phyloP scores from a whole-genome alignment of 2,888 invertebrate species.

The Pammene fasciana region DNA sequence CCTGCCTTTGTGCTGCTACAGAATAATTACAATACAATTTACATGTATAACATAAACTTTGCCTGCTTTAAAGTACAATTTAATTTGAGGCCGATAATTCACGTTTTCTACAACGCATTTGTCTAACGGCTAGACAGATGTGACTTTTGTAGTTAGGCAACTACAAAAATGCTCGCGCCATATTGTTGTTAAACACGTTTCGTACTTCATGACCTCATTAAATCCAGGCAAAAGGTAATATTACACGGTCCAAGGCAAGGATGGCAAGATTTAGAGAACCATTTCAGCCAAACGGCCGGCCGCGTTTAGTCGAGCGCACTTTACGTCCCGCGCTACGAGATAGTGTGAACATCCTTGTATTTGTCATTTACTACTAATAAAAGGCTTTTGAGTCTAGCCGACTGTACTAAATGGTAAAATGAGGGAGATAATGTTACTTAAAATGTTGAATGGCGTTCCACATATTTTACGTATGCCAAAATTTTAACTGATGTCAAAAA shows the following conservation, averaged over 20 bases:
- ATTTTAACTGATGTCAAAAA: too few relatives aligned
- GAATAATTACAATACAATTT: constrained; percentile 39
- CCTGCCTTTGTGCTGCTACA: constrained; percentile 36
- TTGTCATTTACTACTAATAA: constrained; percentile 30
- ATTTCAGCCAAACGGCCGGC: constrained; percentile 50
- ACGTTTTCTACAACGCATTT: constrained; percentile 2
- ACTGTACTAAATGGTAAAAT: constrained; percentile 1
- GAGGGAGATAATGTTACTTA: too few relatives aligned
- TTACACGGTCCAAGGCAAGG: constrained; percentile 20
- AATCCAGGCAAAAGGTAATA: background rate
- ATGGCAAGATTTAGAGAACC: constrained; percentile 49
- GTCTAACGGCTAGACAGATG: background rate
- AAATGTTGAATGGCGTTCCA: too few relatives aligned
- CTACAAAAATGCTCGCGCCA: background rate
- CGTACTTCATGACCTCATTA: constrained; percentile 1
- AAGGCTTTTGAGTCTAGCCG: constrained; percentile 21
- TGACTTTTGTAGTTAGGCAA: too few relatives aligned
- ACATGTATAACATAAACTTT: constrained; percentile 29
- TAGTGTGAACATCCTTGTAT: constrained; percentile 47
- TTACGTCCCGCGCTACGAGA: constrained; percentile 46
- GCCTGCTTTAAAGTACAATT: constrained; percentile 3
- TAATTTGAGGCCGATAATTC: constrained; percentile 7
- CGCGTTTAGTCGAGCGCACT: constrained; percentile 51
- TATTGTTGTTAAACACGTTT: background rate
- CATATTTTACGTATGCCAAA: too few relatives aligned